Evolutionary conservation across 92 coral and sea anemone species (phyloP).

Genomic region (Heliopora coerulea): DNA sequence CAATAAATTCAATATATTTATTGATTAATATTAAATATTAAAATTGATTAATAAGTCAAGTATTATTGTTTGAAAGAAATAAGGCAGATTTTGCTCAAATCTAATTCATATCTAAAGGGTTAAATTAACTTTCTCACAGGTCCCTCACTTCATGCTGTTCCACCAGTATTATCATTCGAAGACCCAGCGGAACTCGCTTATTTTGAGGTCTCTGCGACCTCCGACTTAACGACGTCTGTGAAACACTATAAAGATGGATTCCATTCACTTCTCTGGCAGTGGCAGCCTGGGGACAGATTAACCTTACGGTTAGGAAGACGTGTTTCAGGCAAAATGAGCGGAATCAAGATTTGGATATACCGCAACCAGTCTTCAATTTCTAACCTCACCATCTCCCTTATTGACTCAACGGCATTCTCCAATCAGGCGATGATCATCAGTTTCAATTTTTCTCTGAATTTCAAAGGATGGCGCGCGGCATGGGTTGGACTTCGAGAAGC

Average conservation of each 20-base stretch:
- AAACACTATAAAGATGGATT: constrained; percentile 44
- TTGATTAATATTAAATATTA: no score
- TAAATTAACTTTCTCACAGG: neutral
- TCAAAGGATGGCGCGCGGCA: constrained; percentile 61
- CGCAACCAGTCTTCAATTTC: constrained; percentile 1
- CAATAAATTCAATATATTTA: no score
- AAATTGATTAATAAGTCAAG: no score
- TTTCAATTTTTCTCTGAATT: constrained; percentile 31
- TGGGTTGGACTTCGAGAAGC: constrained; percentile 50
- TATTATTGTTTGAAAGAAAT: no score
- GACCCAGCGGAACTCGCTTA: constrained; percentile 20
- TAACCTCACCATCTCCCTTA: constrained; percentile 13
- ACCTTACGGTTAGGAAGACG: constrained; percentile 7
- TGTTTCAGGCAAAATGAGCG: neutral
- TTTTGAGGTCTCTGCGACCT: constrained; percentile 8
- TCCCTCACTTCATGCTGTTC: neutral
- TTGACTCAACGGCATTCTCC: neutral
- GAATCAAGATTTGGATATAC: constrained; percentile 65
- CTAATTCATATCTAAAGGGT: no score
- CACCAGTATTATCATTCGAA: constrained; percentile 24
- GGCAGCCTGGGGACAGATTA: constrained; percentile 30
- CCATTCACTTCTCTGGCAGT: constrained; percentile 38
- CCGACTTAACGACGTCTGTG: constrained; percentile 2
- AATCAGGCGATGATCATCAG: neutral
- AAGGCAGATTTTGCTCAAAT: no score